These are phyloP conservation scores for Ctenopoma multispine DNA, from an alignment of 2,797 vertebrate genomes.

Conservation along the genomic window DNA sequence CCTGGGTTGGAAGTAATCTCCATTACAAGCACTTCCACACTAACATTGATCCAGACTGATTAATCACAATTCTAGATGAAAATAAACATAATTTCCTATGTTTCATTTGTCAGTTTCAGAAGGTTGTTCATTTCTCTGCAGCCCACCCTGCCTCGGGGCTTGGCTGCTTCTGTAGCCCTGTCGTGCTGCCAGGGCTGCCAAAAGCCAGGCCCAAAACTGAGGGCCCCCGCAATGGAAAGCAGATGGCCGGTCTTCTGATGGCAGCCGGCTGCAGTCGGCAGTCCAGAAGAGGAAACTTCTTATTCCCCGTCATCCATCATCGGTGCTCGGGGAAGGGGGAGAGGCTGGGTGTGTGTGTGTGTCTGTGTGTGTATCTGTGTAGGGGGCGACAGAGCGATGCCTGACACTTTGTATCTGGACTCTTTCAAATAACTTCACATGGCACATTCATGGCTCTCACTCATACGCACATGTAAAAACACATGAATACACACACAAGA, in stretches of 20 bases:
- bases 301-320: conserved; percentile 86
- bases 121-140: conserved; percentile 44
- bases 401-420: conserved; percentile 79
- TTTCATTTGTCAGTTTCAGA: conserved; percentile 54
- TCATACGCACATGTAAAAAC: conserved; percentile 66
- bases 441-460: conserved; percentile 76
- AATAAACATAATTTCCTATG: conserved; percentile 44
- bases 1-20: conserved; percentile 24
- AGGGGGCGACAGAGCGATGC: conserved; percentile 68
- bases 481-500: conserved; percentile 44
- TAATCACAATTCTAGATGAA: conserved; percentile 43
- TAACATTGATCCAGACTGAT: conserved; percentile 37
- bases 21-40: conserved; percentile 28
- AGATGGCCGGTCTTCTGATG: conserved; percentile 79
- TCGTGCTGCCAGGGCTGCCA: conserved; percentile 52
- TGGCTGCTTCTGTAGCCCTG: conserved; percentile 38
- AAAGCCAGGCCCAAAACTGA: conserved; percentile 54
- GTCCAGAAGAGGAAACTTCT: conserved; percentile 85
- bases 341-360: conserved; percentile 29
- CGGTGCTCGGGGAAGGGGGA: conserved; percentile 37
- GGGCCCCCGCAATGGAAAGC: conserved; percentile 81
- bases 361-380: too few species aligned
- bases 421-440: conserved; percentile 79
- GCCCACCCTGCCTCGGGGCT: conserved; percentile 55
- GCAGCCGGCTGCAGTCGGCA: conserved; percentile 72